Percentiles rank a stretch among this genome's conserved stretches.
phyloP scores from a whole-genome alignment of 1,140 invertebrate species.

The Drosophila chauvacae region DNA sequence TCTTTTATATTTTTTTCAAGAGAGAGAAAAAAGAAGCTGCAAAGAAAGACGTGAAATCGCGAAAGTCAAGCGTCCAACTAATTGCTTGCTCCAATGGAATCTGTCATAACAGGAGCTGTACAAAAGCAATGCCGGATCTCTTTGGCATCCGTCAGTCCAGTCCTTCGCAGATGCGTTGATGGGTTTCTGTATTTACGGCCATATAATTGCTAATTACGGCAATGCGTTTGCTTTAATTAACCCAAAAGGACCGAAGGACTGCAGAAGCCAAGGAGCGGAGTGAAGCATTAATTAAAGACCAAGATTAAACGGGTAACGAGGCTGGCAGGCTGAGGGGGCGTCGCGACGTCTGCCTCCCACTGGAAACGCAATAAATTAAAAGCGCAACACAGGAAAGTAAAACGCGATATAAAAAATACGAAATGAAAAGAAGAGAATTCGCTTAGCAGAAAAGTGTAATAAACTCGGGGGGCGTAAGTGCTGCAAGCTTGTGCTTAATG shows the following conservation, averaged over 20 bases:
- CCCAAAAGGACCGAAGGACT: conserved; percentile 6
- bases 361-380: conserved; percentile 75
- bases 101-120: conserved; percentile 29
- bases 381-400: conserved; percentile 35
- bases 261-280: conserved; percentile 6
- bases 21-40: not conserved
- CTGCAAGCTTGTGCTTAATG: conserved; percentile 47
- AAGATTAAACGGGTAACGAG: conserved; percentile 39
- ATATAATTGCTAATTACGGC: conserved; percentile 58
- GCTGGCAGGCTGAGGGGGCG: conserved; percentile 1
- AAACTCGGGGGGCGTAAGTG: conserved; percentile 46
- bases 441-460: conserved; percentile 45
- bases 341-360: conserved; percentile 5
- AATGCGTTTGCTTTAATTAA: conserved; percentile 63
- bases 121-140: conserved; percentile 38
- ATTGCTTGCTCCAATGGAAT: conserved; percentile 47
- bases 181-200: conserved; percentile 45
- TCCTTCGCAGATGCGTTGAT: conserved; percentile 15
- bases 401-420: conserved; percentile 28
- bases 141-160: conserved; percentile 1
- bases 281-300: conserved; percentile 45
- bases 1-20: conserved; percentile 8
- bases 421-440: conserved; percentile 30
- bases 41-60: conserved; percentile 39
- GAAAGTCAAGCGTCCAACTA: conserved; percentile 53